These are phyloP conservation scores for Lates japonicus DNA, from an alignment of 2,797 vertebrate species.

Conservation along the genomic window DNA sequence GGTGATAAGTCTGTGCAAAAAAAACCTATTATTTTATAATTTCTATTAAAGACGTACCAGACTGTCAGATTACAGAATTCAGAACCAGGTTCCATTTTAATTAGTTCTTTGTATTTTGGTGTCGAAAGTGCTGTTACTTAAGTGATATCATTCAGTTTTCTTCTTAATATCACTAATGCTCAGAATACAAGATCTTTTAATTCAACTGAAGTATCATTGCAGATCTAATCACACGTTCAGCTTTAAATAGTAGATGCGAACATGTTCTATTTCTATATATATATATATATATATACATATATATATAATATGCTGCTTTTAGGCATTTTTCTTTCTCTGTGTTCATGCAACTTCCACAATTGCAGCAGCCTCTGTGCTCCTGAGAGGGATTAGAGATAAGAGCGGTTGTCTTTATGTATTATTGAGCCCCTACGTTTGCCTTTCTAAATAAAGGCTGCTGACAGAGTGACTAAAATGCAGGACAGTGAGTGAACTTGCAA, in stretches of 20 bases:
- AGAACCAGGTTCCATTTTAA: not conserved
- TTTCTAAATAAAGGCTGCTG: constrained; percentile 82
- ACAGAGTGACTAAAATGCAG: constrained; percentile 75
- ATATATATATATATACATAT: constrained; percentile 17
- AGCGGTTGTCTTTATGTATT: constrained; percentile 77
- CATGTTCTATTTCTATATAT: constrained; percentile 31
- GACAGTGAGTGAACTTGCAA: constrained; percentile 68
- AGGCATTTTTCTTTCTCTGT: constrained; percentile 19
- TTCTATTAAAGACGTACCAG: too few relatives aligned
- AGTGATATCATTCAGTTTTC: not conserved
- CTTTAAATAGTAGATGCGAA: not conserved
- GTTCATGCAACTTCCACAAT: constrained; percentile 47
- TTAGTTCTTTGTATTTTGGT: not conserved
- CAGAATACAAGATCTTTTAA: not conserved
- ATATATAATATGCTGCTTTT: constrained; percentile 59
- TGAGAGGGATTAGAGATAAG: constrained; percentile 62
- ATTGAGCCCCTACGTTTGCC: constrained; percentile 71
- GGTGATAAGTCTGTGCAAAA: not conserved
- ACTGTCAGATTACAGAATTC: too few relatives aligned
- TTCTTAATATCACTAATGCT: not conserved
- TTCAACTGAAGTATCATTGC: constrained; percentile 17
- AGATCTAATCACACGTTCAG: constrained; percentile 9
- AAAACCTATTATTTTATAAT: too few relatives aligned
- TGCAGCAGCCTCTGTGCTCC: constrained; percentile 53
- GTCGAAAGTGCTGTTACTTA: not conserved